Conservation (phyloP, 1,140 invertebrate species). For the Rhyzopertha dominica region DNA sequence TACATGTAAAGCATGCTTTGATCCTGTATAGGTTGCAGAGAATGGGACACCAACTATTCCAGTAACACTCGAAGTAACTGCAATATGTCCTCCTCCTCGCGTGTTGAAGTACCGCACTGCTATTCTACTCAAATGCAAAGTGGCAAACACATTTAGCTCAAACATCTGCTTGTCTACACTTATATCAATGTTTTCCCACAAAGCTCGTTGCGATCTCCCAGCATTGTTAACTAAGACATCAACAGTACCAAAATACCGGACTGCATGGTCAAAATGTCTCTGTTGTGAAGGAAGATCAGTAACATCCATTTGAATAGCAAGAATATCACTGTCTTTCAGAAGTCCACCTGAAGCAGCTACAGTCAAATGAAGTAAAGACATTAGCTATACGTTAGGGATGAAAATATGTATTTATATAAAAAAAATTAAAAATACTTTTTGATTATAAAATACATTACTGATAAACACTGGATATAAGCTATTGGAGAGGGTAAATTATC, state of each 20-base stretch:
- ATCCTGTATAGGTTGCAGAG: conserved; percentile 71
- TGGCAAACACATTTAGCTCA: conserved; percentile 75
- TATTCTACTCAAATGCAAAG: conserved; percentile 64
- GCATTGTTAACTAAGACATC: conserved; percentile 81
- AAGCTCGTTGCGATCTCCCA: conserved; percentile 72
- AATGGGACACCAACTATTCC: conserved; percentile 65
- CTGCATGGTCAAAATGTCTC: conserved; percentile 56
- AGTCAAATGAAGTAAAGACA: too few relatives aligned
- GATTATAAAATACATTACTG: too few relatives aligned
- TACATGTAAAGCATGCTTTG: conserved; percentile 81
- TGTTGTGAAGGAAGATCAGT: conserved; percentile 58
- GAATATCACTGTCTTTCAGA: conserved; percentile 57
- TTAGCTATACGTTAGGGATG: too few relatives aligned
- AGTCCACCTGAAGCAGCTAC: conserved; percentile 47
- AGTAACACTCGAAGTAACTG: conserved; percentile 67
- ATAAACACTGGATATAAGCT: too few relatives aligned
- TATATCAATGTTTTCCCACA: conserved; percentile 70
- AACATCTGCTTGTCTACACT: conserved; percentile 74
- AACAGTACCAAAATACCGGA: conserved; percentile 68
- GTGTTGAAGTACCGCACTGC: conserved; percentile 63
- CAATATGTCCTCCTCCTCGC: conserved; percentile 60
- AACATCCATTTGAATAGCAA: conserved; percentile 70
- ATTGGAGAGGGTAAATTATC: too few relatives aligned
- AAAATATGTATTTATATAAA: too few relatives aligned
- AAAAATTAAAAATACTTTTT: too few relatives aligned